These are phyloP conservation scores for Eidolon dupreanum DNA, from an alignment of 2,797 vertebrate genomes.

Conservation along the genomic window DNA sequence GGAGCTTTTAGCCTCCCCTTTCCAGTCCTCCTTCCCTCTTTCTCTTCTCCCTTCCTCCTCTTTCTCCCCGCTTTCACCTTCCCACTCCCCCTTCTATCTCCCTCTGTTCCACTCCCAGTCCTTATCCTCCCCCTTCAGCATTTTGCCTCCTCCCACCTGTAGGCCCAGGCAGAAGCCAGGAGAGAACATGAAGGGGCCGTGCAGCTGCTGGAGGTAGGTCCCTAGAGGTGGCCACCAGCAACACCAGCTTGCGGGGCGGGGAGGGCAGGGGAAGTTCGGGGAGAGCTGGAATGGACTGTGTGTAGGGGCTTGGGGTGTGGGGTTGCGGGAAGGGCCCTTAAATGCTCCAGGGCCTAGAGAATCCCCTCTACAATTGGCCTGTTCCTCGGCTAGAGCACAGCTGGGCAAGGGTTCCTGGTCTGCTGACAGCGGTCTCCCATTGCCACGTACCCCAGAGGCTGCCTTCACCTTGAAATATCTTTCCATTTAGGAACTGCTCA, in stretches of 20 bases:
- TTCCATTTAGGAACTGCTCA: neutral
- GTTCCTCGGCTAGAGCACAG: neutral
- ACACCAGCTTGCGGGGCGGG: neutral
- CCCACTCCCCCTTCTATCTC: neutral
- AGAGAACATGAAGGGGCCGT: constrained; percentile 98
- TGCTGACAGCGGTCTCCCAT: neutral
- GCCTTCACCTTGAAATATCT: neutral
- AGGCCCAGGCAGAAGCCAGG: constrained; percentile 97
- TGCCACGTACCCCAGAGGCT: neutral
- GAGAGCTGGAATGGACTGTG: neutral
- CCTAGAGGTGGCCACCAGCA: neutral
- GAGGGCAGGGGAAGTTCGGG: neutral
- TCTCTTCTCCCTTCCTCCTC: too few relatives aligned
- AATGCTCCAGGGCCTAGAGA: neutral
- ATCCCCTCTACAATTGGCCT: neutral
- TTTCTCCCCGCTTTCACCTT: neutral
- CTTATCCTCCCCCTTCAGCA: neutral
- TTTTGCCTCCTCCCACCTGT: constrained; percentile 13
- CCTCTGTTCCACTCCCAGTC: neutral
- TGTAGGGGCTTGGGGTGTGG: neutral
- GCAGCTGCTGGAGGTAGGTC: constrained; percentile 95
- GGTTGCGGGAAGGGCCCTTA: neutral
- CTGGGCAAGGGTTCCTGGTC: neutral
- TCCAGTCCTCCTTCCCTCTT: neutral
- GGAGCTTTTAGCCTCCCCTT: neutral